phyloP scores from a whole-genome alignment of 2,888 invertebrate genomes.

The Mantis religiosa region DNA sequence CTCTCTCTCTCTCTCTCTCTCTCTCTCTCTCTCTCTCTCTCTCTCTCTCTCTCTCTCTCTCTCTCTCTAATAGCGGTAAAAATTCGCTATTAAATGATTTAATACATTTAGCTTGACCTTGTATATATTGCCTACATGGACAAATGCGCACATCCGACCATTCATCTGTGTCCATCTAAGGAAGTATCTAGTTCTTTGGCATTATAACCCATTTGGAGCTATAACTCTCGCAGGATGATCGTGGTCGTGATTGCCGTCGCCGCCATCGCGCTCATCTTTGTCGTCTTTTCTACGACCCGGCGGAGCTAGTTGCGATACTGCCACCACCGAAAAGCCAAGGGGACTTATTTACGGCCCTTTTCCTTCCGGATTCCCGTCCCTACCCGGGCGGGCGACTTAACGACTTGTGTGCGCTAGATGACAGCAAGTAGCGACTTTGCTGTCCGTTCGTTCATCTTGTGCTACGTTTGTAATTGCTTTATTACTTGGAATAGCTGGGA shows the following conservation, averaged over 20 bases:
- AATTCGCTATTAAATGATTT: no score
- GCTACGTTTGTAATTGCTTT: slow-evolving; percentile 32
- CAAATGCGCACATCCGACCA: background rate
- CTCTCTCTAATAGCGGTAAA: no score
- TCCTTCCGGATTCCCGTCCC: slow-evolving; percentile 28
- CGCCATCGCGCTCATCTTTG: background rate
- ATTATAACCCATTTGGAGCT: background rate
- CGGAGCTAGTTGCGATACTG: slow-evolving; percentile 1
- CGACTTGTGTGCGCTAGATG: slow-evolving; percentile 23
- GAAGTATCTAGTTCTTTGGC: background rate
- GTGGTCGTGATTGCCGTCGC: background rate
- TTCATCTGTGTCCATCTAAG: background rate
- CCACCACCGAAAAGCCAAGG: background rate
- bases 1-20: no score
- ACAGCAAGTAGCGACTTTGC: slow-evolving; percentile 19
- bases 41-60: no score
- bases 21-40: no score
- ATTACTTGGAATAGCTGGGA: slow-evolving; percentile 30
- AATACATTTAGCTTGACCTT: no score
- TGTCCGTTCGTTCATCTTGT: slow-evolving; percentile 26
- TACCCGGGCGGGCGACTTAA: slow-evolving; percentile 11
- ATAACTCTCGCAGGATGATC: background rate
- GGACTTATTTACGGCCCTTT: slow-evolving; percentile 30
- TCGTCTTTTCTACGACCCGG: background rate
- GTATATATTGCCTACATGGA: no score